phyloP scores from a whole-genome alignment of 2,113 vertebrate species.

The Donacobius atricapilla region DNA sequence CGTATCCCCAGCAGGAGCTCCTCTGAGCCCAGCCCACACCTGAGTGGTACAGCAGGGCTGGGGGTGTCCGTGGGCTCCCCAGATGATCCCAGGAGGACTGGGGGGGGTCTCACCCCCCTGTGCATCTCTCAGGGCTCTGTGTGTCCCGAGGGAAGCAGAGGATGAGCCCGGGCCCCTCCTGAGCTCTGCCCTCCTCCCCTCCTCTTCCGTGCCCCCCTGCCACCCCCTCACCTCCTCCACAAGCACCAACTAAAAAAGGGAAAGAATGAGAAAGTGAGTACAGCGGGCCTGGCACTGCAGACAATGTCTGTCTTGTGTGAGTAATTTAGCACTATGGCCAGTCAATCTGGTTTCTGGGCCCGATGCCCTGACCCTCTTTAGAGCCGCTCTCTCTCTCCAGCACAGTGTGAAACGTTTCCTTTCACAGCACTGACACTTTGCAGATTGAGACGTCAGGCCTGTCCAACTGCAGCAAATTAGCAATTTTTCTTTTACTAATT shows the following conservation, averaged over 20 bases:
- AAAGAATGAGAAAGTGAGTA: slow-evolving; percentile 76
- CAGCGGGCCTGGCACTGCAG: slow-evolving; percentile 81
- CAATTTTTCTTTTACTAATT: slow-evolving; percentile 94
- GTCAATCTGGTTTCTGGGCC: slow-evolving; percentile 91
- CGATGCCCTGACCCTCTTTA: slow-evolving; percentile 84
- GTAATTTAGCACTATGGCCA: slow-evolving; percentile 85
- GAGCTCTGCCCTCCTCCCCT: neutral
- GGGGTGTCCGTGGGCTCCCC: neutral
- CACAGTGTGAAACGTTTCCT: slow-evolving; percentile 83
- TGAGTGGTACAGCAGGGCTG: neutral
- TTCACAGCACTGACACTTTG: slow-evolving; percentile 89
- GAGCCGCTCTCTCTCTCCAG: slow-evolving; percentile 73
- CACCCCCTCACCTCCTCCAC: slow-evolving; percentile 45
- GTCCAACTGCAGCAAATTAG: slow-evolving; percentile 89
- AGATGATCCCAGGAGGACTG: accelerated
- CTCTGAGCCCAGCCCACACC: neutral
- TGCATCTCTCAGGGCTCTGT: neutral
- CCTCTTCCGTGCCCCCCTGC: neutral
- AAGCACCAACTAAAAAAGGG: slow-evolving; percentile 49
- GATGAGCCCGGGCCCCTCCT: neutral
- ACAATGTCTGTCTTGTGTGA: slow-evolving; percentile 96
- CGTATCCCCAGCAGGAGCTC: neutral
- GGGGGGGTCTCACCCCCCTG: neutral
- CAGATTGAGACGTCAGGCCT: slow-evolving; percentile 96
- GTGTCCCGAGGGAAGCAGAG: neutral